A percentile compares a stretch with the other conserved stretches of the same genome.
These are phyloP conservation scores for Orycteropus afer DNA, from an alignment of 2,113 vertebrate species.

Conservation along the genomic window DNA sequence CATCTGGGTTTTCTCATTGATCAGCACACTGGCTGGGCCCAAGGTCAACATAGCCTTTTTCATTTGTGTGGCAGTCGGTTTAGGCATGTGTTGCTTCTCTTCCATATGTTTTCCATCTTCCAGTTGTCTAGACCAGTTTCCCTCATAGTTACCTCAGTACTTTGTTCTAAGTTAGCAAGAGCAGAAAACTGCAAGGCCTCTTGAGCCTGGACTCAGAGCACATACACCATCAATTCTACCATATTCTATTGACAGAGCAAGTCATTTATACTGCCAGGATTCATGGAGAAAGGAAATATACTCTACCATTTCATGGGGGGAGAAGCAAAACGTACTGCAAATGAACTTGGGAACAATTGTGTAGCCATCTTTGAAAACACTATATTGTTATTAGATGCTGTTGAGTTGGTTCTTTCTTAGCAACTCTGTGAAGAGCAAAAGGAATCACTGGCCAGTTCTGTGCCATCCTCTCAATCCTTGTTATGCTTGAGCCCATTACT, in stretches of 20 bases:
- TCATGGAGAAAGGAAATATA: background rate
- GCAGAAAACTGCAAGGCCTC: background rate
- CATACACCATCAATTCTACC: background rate
- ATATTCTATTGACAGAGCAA: background rate
- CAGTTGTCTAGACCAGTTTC: background rate
- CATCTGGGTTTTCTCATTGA: fast-evolving
- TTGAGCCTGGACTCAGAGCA: background rate
- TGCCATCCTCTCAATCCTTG: no score
- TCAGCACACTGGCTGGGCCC: no score
- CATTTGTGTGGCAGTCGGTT: fast-evolving
- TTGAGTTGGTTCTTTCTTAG: no score
- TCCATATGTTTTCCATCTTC: fast-evolving
- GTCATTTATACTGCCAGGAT: background rate
- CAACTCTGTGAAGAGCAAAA: no score
- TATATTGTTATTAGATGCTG: no score
- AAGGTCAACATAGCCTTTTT: fast-evolving
- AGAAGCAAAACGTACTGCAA: background rate
- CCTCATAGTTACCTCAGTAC: background rate
- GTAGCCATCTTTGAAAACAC: background rate
- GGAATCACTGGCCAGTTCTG: no score
- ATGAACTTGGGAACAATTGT: background rate
- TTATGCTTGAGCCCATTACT: no score
- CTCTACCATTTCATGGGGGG: background rate
- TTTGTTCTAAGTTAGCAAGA: background rate
- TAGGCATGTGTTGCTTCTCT: fast-evolving